These are phyloP conservation scores for Eleginops maclovinus DNA, from an alignment of 2,113 vertebrate species.

Conservation along the genomic window DNA sequence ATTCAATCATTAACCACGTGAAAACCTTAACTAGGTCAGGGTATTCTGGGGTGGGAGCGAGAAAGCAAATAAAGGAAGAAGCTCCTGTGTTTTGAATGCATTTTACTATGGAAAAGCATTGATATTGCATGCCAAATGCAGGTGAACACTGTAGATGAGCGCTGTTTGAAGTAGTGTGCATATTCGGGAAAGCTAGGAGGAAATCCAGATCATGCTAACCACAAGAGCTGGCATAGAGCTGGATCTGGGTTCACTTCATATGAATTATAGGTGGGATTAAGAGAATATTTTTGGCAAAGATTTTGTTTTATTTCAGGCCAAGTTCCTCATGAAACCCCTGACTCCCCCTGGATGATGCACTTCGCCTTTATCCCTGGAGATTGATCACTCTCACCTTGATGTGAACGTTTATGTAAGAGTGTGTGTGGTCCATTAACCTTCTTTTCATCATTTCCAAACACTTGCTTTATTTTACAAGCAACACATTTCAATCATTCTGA, in stretches of 20 bases:
- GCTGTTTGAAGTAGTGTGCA: background rate
- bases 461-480: background rate
- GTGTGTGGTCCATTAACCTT: slow-evolving; percentile 53
- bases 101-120: no score
- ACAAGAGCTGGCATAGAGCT: background rate
- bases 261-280: slow-evolving; percentile 39
- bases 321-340: slow-evolving; percentile 32
- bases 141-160: no score
- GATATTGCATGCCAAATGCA: no score
- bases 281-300: slow-evolving; percentile 39
- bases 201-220: background rate
- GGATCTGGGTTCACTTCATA: slow-evolving; percentile 9
- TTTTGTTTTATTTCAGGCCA: slow-evolving; percentile 15
- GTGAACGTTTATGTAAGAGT: slow-evolving; percentile 13
- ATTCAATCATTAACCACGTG: no score
- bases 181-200: slow-evolving; percentile 4
- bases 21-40: no score
- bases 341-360: slow-evolving; percentile 3
- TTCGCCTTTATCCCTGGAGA: background rate
- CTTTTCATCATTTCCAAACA: background rate
- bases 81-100: no score
- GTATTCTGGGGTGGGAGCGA: no score
- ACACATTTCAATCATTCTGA: slow-evolving; percentile 7
- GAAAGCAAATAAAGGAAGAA: no score
- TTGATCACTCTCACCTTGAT: slow-evolving; percentile 7